Evolutionary conservation across 2,888 invertebrate species (phyloP), one percentile per base, ranked within the genome.

Genomic region (Polydesmus complanatus): DNA sequence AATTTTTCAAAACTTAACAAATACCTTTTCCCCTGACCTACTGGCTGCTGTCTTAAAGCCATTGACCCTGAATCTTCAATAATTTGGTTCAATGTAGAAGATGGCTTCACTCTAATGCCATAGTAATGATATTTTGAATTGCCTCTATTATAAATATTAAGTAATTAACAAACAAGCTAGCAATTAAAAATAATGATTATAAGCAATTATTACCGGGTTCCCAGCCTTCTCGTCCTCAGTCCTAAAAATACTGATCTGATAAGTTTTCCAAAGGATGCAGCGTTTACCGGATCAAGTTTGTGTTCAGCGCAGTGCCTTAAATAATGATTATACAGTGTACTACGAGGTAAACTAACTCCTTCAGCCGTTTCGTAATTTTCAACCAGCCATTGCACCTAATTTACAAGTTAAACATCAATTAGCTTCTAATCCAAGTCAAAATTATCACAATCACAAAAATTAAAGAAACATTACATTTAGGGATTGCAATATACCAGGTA

Each of bases 51-150:
- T 63, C 75, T 66, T 67, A 75, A 68, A 27, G 74, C 72, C 71
- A 75, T 72, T 52, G 62, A 63, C 27, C 63, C 62, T 49, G 64
- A 62, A 47, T 67, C 67, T 56, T 67, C 67, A 5, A 63, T 61
- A 21, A 83, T 73, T 64, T 80, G 79, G 68, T 80, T 81, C 64
- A 91, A 73, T 8, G 83, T 79, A 1, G 91, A 91, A 61, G 82
- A 85, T 0, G 90, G 88, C 75, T 96, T 96, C 61, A 96, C 89
- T 47, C 97, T 82, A 67, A 98, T 97, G n/a, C 98, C 98, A 78
- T 98, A 97, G 77, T 98, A 98, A 78, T 98, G 98, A 74, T 99
- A 98, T 75, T 96, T 97, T 27, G 95, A 96, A 78, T 97, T 96
- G 47, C 96, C 96, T 69, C 91, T 85, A 72, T 54, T 74, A 73